These are phyloP conservation scores for Agapostemon virescens DNA, from an alignment of 2,888 invertebrate species.

Conservation along the genomic window DNA sequence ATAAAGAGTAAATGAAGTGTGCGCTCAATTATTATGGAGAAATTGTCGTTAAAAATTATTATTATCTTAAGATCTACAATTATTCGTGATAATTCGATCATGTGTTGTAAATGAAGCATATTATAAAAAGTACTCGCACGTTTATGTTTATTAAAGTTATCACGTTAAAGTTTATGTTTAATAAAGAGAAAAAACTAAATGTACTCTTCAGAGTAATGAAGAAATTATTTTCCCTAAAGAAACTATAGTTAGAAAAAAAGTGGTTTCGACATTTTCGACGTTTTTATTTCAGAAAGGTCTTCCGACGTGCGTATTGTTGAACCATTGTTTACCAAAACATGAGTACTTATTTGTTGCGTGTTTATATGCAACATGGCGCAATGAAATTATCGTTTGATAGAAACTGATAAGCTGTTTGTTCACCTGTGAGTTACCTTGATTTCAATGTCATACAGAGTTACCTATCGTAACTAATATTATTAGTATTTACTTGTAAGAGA, in stretches of 20 bases:
- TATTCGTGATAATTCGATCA: no score
- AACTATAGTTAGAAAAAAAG: not conserved
- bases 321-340: not conserved
- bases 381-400: not conserved
- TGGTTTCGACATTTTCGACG: not conserved
- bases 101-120: not conserved
- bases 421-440: not conserved
- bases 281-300: not conserved
- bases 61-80: no score
- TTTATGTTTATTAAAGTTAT: not conserved
- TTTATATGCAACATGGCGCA: not conserved
- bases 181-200: not conserved
- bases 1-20: no score
- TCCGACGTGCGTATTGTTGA: not conserved
- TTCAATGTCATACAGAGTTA: not conserved
- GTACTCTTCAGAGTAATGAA: no score
- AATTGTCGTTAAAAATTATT: no score
- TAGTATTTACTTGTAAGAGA: not conserved
- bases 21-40: no score
- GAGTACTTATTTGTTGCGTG: not conserved
- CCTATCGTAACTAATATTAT: constrained; percentile 7
- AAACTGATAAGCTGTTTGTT: not conserved
- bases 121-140: no score
- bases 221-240: not conserved
- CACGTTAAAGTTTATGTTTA: not conserved